Evolutionary conservation across 2,888 invertebrate genomes (phyloP), one percentile per base, ranked within the genome.

Genomic region (Limnephilus rhombicus): DNA sequence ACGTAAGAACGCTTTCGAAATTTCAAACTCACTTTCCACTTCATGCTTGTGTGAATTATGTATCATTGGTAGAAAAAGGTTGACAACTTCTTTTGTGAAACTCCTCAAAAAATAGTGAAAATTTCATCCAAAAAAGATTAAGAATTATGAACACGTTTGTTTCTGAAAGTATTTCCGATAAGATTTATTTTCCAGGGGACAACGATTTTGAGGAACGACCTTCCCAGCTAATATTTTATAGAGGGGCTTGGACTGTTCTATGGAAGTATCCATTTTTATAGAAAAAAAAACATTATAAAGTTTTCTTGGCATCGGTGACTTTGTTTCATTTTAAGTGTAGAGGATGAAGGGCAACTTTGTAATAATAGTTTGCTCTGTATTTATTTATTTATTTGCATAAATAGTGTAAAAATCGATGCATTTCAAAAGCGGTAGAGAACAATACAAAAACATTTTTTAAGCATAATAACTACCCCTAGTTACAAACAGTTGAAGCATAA

Each of bases 191-290:
- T 83, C 24, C 82, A 37, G 45, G 85, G 41, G 85, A n/a, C 41
- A 41, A 53, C 53, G 53, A 24, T 13, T 89, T 37, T 90, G 90
- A 90, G 41, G 68, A 45, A 90, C 34, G 90, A 85, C 68, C 90
- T 83, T 53, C 90, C 45, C 37, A 37, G 85, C 87, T 82, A 87
- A 91, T 88, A 91, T 91, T 91, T 91, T 82, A 82, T 49, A 53
- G 82, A 88, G 68, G 37, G 53, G 82, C 82, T 91, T 53, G 81
- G 91, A 88, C 91, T 82, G 87, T 91, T 91, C 88, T 83, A 82
- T 88, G 37, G 88, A 82, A 82, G 68, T 88, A 91, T 82, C 85
- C 81, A 68, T 90, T 92, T 91, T 92, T 91, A 85, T 85, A 91
- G 92, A 49, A 13, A 49, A 31, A 31, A 45, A 49, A 49, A 45